These are phyloP conservation scores for Stenurella melanura DNA, from an alignment of 2,888 invertebrate species.

Conservation along the genomic window DNA sequence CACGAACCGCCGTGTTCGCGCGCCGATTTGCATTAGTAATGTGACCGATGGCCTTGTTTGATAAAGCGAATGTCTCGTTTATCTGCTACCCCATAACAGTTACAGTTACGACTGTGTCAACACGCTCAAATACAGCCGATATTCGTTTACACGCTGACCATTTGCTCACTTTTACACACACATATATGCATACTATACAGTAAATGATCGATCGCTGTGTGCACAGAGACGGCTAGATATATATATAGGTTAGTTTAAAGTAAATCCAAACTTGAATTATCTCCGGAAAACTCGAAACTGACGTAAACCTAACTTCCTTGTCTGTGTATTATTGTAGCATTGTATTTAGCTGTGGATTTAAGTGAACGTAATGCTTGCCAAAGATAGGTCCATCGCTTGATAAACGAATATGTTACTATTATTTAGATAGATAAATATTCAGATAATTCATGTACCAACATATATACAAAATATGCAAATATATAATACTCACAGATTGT, in stretches of 20 bases:
- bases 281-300: background rate
- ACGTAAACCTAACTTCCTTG: background rate
- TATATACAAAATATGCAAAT: no score
- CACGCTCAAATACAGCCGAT: conserved; percentile 43
- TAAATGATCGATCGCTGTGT: background rate
- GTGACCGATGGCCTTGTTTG: conserved; percentile 68
- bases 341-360: no score
- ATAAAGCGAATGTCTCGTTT: conserved; percentile 66
- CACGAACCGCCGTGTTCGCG: conserved; percentile 65
- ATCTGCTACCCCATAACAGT: conserved; percentile 58
- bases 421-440: no score
- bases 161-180: conserved; percentile 29
- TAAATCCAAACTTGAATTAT: conserved; percentile 3
- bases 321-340: no score
- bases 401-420: no score
- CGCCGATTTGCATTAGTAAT: conserved; percentile 70
- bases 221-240: background rate
- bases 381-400: no score
- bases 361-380: no score
- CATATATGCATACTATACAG: background rate
- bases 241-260: conserved; percentile 1
- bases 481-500: no score
- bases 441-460: no score
- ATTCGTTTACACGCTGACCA: conserved; percentile 19
- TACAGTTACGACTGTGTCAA: conserved; percentile 58